Base-by-base conservation (phyloP, 2,797 vertebrate species). In the Anniella stebbinsi region DNA sequence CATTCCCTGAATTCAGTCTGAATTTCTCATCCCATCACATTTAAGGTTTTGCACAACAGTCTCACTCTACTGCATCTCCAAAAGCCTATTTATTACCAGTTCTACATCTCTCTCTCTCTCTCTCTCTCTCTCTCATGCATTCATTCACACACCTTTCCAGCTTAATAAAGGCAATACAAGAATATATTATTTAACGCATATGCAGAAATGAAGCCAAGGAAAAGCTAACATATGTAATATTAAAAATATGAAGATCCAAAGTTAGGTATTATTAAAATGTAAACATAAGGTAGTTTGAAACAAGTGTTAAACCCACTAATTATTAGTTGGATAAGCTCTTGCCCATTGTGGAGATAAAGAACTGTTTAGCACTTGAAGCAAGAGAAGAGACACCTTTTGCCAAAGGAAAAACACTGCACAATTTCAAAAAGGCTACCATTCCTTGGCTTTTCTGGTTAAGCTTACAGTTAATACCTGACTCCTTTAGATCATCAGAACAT, bases 201-300 rank as follows among this genome's bases (percentile, higher is more conserved):
- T 70, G 13, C 77, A 72, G 76, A 80, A 81, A 72, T 72, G 4
- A 88, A 38, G 60, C n/a, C 25, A 81, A 54, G 10, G 67, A 72
- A 70, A 72, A 81, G 30, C 66, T n/a, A 70, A 69, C 4, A 41
- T 15, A 72, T 57, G 45, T 25, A 70, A 30, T 72, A 57, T 45
- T 82, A 57, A 82, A 73, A 72, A 60, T 45, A 60, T 88, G 87
- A 81, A 41, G 25, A 57, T 66, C 21, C 69, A 82, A 63, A 23
- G 41, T 76, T 66, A 82, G 23, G 54, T 30, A n/a, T 75, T 88
- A 88, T 84, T 75, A 28, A 88, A 66, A 76, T 75, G 7, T 30
- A 76, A 88, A 18, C 21, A 48, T 30, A 88, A 88, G 51, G 23
- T 30, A 72, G 45, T 51, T 66, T 21, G 45, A 84, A 76, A 7